phyloP scores from a whole-genome alignment of 2,797 vertebrate genomes.

The Scarus forsteni region DNA sequence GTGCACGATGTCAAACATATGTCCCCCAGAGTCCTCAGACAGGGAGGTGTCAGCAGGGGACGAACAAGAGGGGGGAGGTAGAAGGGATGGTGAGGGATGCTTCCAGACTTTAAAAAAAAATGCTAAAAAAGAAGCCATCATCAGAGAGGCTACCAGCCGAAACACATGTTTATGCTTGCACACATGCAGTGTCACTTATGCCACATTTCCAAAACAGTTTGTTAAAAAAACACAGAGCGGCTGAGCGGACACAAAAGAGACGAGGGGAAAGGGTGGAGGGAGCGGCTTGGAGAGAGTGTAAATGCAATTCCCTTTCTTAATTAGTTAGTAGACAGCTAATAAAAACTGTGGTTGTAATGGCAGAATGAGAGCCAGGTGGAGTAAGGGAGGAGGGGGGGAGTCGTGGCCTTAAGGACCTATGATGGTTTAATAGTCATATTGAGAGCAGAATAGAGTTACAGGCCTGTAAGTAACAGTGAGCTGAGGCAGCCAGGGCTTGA shows the following conservation, averaged over 20 bases:
- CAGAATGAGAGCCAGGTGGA: conserved; percentile 83
- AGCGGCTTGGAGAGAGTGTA: conserved; percentile 61
- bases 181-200: conserved; percentile 53
- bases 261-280: conserved; percentile 35
- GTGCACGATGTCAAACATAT: conserved; percentile 90
- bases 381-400: conserved; percentile 64
- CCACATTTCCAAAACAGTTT: conserved; percentile 75
- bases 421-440: conserved; percentile 84
- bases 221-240: conserved; percentile 40
- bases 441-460: conserved; percentile 82
- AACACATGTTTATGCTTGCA: conserved; percentile 39
- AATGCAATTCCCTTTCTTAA: conserved; percentile 82
- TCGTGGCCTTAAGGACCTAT: conserved; percentile 82
- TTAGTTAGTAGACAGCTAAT: conserved; percentile 85
- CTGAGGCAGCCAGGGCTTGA: conserved; percentile 68
- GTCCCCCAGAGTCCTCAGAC: conserved; percentile 87
- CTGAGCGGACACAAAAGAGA: conserved; percentile 53
- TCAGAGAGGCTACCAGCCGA: conserved; percentile 47
- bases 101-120: conserved; percentile 55
- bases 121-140: conserved; percentile 63
- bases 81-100: conserved; percentile 50
- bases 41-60: conserved; percentile 71
- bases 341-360: conserved; percentile 75
- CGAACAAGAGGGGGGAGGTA: conserved; percentile 41
- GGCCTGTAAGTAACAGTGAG: conserved; percentile 75